Evolutionary conservation across 1,140 invertebrate species (phyloP), one percentile per base, ranked within the genome.

Genomic region (Aphelenchoides besseyi): DNA sequence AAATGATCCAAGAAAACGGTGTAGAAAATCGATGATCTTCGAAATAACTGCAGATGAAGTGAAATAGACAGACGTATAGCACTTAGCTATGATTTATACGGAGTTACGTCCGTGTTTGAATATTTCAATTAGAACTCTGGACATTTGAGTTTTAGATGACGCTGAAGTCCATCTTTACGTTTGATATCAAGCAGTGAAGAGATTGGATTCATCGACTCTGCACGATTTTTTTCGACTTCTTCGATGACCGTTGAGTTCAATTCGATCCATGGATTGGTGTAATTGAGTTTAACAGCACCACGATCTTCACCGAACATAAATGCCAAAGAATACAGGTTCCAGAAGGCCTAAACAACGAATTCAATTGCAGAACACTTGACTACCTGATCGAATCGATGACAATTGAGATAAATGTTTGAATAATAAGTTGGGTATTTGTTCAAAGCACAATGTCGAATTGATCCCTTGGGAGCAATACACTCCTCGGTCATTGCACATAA

Each of bases 341-440:
- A 66, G 32, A 66, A 66, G 1, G 30, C 29, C n/a, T n/a, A n/a
- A n/a, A n/a, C n/a, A n/a, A n/a, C n/a, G n/a, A n/a, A n/a, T n/a
- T n/a, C n/a, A n/a, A n/a, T n/a, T n/a, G n/a, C n/a, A n/a, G n/a
- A n/a, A n/a, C n/a, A n/a, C n/a, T n/a, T n/a, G n/a, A n/a, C n/a
- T n/a, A n/a, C n/a, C 36, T 70, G 68, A 32, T 70, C 68, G 9
- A 68, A 70, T 1, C 68, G 63, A 33, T 70, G 68, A 70, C 68
- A 70, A 33, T 30, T 69, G 23, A 16, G 12, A 5, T 29, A 18
- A 26, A 29, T 35, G 3, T 70, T 70, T 12, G n/a, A 2, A 9
- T n/a, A 3, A 2, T 36, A 36, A 12, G 16, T 16, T 3, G 30
- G 12, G 28, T 68, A 16, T 26, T 70, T 32, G 8, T 29, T 33